These are phyloP conservation scores for Synergus itoensis DNA, from an alignment of 2,888 invertebrate genomes.

Conservation along the genomic window DNA sequence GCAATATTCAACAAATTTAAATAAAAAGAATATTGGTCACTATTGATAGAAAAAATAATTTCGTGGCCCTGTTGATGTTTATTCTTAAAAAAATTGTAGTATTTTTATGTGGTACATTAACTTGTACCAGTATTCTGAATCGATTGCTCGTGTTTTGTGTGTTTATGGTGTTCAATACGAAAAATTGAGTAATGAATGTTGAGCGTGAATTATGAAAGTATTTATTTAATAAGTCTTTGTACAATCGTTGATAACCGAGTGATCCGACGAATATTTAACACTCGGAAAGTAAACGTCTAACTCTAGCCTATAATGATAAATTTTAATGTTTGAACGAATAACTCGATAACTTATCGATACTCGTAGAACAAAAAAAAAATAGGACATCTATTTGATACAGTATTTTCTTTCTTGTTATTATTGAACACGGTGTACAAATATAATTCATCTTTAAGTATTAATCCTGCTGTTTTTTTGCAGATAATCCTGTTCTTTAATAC, in stretches of 20 bases:
- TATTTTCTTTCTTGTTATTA: slow-evolving; percentile 71
- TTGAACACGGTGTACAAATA: slow-evolving; percentile 70
- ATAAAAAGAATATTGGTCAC: too few relatives aligned
- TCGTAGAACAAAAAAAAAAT: slow-evolving; percentile 53
- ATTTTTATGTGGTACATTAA: neutral
- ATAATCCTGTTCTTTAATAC: neutral
- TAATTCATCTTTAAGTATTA: slow-evolving; percentile 59
- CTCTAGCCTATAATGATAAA: slow-evolving; percentile 35
- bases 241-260: neutral
- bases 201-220: slow-evolving; percentile 32
- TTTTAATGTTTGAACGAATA: slow-evolving; percentile 30
- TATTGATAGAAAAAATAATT: neutral
- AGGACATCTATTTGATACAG: slow-evolving; percentile 70
- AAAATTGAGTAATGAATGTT: neutral
- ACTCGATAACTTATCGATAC: neutral
- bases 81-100: neutral
- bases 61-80: neutral
- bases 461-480: neutral
- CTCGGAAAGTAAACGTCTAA: neutral
- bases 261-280: neutral
- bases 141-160: neutral
- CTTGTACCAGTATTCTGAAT: neutral
- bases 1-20: too few relatives aligned
- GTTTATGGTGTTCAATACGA: neutral
- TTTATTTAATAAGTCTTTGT: slow-evolving; percentile 7